Percentiles rank a stretch among this genome's conserved stretches.
These are phyloP conservation scores for Hafferia zeledoni DNA, from an alignment of 2,797 vertebrate genomes.

Conservation along the genomic window DNA sequence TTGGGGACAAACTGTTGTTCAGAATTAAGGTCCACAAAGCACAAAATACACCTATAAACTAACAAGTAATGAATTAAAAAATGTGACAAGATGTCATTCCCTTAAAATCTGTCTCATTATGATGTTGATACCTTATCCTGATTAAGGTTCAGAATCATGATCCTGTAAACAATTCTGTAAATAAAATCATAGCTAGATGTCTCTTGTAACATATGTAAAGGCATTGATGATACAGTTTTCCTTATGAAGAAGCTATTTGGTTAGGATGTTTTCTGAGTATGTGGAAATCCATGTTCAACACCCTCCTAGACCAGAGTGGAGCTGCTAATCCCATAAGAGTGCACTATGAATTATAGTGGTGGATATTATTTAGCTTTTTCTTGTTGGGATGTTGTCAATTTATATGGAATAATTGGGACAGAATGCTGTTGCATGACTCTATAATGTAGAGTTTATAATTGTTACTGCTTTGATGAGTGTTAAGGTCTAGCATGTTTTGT, in stretches of 20 bases:
- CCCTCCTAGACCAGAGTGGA: background rate
- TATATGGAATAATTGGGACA: background rate
- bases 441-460: background rate
- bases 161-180: background rate
- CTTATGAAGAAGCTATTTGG: background rate
- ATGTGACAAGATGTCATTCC: background rate
- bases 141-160: background rate
- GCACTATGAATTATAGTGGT: background rate
- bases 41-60: background rate
- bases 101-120: background rate
- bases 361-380: background rate
- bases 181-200: background rate
- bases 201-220: fast-evolving
- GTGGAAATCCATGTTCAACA: background rate
- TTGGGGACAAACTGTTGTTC: background rate
- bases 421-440: background rate
- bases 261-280: background rate
- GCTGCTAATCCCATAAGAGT: background rate
- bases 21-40: background rate
- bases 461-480: background rate
- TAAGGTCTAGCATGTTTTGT: background rate
- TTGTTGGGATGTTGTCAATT: background rate
- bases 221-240: background rate
- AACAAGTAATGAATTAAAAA: background rate
- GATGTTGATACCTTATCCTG: background rate